These are phyloP conservation scores for Lagopus leucura DNA, from an alignment of 2,113 vertebrate genomes.

Conservation along the genomic window DNA sequence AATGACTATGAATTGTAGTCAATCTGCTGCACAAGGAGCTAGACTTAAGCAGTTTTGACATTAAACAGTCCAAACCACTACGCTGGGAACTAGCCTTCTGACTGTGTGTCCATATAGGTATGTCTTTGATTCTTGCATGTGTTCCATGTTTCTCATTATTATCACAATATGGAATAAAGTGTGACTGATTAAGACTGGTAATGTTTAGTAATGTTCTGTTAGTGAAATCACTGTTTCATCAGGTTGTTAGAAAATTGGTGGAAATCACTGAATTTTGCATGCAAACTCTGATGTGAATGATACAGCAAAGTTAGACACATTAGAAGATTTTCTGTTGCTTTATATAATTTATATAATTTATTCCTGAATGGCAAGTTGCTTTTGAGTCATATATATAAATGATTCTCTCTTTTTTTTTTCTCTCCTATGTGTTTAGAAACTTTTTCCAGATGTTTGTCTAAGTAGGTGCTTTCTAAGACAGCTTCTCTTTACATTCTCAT, in stretches of 20 bases:
- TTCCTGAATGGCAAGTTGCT: background rate
- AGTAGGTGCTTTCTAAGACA: constrained; percentile 4
- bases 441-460: background rate
- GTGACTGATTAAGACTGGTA: background rate
- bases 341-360: constrained; percentile 13
- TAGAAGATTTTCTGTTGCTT: background rate
- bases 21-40: background rate
- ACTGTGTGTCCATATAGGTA: background rate
- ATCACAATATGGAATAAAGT: background rate
- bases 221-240: background rate
- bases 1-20: background rate
- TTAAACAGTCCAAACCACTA: background rate
- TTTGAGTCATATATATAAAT: background rate
- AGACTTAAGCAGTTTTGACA: background rate
- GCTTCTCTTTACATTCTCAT: constrained; percentile 2
- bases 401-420: background rate
- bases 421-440: background rate
- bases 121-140: background rate
- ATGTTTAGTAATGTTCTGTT: background rate
- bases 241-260: background rate
- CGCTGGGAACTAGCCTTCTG: accelerated
- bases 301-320: background rate
- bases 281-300: background rate
- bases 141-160: background rate
- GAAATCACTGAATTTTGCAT: background rate